Base-by-base conservation (phyloP, 2,888 invertebrate genomes). In the Leptinotarsa peninsularis region DNA sequence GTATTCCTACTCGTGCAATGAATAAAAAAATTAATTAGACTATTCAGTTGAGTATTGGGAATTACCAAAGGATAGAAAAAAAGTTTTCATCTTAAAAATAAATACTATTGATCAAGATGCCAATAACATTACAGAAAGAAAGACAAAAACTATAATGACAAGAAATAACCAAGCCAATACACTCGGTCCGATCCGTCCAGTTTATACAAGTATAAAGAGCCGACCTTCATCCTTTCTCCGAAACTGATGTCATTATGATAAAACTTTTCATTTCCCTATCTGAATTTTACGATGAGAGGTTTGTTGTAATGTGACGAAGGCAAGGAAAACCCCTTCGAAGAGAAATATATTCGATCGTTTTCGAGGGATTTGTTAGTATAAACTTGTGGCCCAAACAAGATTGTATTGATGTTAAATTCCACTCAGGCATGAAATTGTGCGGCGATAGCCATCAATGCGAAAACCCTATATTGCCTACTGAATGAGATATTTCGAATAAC, bases 341-440 rank as follows among this genome's bases (percentile, higher is more conserved):
- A 49, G 23, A 79, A 78, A 76, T 68, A 63, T 74, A 74, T 74
- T 78, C 63, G 69, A 74, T 67, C 72, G 73, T 78, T 73, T 78
- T 76, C 73, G 67, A 66, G 71, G 76, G 77, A 76, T 77, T 78
- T 76, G 75, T 67, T 58, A 72, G 71, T 70, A 70, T 70, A 60
- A 77, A 74, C 75, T 74, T 67, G 67, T 73, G 73, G 73, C 68
- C 52, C 68, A 63, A 72, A 72, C 70, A 76, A 69, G 78, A 73
- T 75, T 74, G 70, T 74, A 76, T 78, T 68, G 75, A 72, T 72
- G 76, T 74, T 72, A 63, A 75, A 76, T 68, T 52, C 68, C 27
- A 68, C 27, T 68, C 68, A n/a, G n/a, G 52, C 52, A 50, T 68
- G 50, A 68, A 50, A 56, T 56, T 69, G 56, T 69, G 54, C 17